phyloP scores from a whole-genome alignment of 2,888 invertebrate species.

The Pinctada fucata region DNA sequence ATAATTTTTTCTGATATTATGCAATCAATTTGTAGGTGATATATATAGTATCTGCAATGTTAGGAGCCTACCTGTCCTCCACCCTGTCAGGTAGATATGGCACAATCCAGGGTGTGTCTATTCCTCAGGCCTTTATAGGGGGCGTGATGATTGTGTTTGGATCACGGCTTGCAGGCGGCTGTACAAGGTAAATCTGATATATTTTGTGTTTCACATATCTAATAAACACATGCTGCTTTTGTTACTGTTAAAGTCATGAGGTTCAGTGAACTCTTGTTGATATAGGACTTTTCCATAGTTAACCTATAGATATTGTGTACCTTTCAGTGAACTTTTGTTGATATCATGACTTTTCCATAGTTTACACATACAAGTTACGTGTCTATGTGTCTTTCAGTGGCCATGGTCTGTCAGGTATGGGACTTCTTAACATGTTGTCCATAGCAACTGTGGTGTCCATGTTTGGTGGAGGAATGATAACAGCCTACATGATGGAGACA shows the following conservation, averaged over 20 bases:
- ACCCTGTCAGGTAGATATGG: constrained; percentile 49
- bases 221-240: background rate
- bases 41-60: constrained; percentile 45
- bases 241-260: background rate
- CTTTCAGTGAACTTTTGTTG: too few species aligned
- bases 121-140: constrained; percentile 54
- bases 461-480: constrained; percentile 57
- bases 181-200: constrained; percentile 55
- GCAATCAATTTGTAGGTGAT: constrained; percentile 47
- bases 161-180: constrained; percentile 62
- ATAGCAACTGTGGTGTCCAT: constrained; percentile 52
- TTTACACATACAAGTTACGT: too few species aligned
- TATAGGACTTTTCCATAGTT: too few species aligned
- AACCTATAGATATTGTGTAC: too few species aligned
- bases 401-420: constrained; percentile 61
- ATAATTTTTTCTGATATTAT: too few species aligned
- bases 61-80: constrained; percentile 56
- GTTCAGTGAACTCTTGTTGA: too few species aligned
- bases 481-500: constrained; percentile 31
- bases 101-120: constrained; percentile 46
- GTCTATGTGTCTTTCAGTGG: constrained; percentile 52
- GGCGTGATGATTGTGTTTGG: constrained; percentile 61
- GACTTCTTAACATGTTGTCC: constrained; percentile 50
- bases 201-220: background rate
- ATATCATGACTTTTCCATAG: too few species aligned